Conservation (phyloP, 2,113 vertebrate species). For the Butastur rufipennis region DNA sequence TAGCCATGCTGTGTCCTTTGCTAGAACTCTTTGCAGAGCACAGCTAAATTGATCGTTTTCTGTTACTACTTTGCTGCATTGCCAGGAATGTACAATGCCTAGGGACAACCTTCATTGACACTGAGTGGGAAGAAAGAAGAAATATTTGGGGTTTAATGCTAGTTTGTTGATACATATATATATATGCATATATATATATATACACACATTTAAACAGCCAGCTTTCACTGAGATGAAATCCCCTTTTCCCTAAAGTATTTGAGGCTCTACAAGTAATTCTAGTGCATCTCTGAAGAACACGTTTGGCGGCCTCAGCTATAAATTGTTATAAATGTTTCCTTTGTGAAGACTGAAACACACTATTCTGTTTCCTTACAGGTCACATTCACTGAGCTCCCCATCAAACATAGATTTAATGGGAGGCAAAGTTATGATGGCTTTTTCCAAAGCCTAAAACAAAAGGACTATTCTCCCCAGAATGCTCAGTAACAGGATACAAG, state of each 20-base stretch:
- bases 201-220: background rate
- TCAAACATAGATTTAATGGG: background rate
- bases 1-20: background rate
- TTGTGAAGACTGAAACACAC: background rate
- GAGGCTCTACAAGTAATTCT: background rate
- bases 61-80: background rate
- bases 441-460: constrained; percentile 31
- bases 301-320: background rate
- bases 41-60: background rate
- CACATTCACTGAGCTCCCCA: background rate
- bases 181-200: background rate
- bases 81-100: background rate
- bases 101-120: background rate
- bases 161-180: background rate
- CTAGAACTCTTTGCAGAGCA: background rate
- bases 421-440: background rate
- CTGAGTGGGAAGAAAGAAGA: background rate
- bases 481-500: background rate
- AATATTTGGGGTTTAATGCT: background rate
- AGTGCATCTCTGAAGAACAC: background rate
- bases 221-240: background rate
- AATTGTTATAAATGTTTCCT: constrained; percentile 24
- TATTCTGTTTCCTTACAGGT: constrained; percentile 9
- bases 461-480: background rate
- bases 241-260: background rate